Conservation (phyloP, 2,113 vertebrate species). For the Bucco capensis region DNA sequence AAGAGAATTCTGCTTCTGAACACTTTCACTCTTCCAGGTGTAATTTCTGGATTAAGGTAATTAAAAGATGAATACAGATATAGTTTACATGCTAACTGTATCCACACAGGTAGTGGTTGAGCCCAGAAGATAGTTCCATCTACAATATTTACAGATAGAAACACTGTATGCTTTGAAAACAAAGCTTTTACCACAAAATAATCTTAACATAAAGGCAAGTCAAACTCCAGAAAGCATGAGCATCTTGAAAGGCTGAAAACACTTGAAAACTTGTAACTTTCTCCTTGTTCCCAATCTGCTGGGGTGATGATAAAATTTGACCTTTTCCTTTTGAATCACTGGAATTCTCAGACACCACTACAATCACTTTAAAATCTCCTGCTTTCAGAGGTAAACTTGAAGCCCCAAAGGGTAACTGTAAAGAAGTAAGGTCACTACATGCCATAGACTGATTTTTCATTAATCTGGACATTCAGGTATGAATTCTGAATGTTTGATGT, state of each 20-base stretch:
- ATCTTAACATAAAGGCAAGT: not conserved
- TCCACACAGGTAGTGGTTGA: not conserved
- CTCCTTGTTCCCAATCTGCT: not conserved
- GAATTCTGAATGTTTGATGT: not conserved
- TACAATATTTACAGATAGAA: not conserved
- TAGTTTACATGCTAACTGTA: not conserved
- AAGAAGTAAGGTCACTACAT: not conserved
- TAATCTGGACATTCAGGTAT: not conserved
- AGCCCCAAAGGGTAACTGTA: not conserved
- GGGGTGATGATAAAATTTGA: not conserved
- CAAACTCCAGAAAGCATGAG: not conserved
- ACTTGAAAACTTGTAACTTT: not conserved
- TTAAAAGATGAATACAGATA: constrained; percentile 6
- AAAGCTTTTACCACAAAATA: not conserved
- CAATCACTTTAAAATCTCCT: not conserved
- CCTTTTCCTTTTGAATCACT: not conserved
- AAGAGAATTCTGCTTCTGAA: not conserved
- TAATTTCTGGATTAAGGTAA: constrained; percentile 1
- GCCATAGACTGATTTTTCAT: not conserved
- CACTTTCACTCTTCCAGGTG: not conserved
- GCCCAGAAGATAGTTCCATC: not conserved
- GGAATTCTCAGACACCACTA: not conserved
- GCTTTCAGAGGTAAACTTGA: not conserved
- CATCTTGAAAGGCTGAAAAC: not conserved
- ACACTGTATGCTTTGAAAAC: not conserved